These are phyloP conservation scores for Cotesia typhae DNA, from an alignment of 1,140 invertebrate species.

Conservation along the genomic window DNA sequence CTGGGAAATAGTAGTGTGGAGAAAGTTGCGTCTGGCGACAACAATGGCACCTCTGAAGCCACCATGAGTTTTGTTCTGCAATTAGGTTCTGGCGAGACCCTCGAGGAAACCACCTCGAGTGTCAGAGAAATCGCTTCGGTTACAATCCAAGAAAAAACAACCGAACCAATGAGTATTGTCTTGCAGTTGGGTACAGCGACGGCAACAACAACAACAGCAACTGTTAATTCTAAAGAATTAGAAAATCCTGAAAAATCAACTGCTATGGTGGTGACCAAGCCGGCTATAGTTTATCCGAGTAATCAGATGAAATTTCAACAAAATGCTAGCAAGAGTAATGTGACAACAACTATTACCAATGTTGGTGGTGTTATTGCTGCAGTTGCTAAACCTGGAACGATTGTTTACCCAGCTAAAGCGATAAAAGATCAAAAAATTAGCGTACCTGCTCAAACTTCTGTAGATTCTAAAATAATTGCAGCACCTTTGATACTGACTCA, in stretches of 20 bases:
- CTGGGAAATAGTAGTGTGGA: slow-evolving; percentile 22
- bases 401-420: slow-evolving; percentile 44
- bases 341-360: background rate
- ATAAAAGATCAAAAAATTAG: slow-evolving; percentile 37
- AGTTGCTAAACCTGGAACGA: slow-evolving; percentile 36
- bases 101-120: slow-evolving; percentile 33
- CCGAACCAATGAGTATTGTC: slow-evolving; percentile 16
- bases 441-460: background rate
- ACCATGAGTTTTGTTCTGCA: slow-evolving; percentile 57
- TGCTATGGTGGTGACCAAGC: slow-evolving; percentile 1
- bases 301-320: slow-evolving; percentile 14
- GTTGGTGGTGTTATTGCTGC: slow-evolving; percentile 15
- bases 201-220: background rate
- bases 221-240: background rate
- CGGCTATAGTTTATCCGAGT: slow-evolving; percentile 9
- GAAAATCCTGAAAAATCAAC: background rate
- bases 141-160: background rate
- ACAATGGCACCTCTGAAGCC: slow-evolving; percentile 45
- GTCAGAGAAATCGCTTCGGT: slow-evolving; percentile 8
- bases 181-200: background rate
- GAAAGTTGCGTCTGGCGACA: slow-evolving; percentile 24
- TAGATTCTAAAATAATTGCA: too few relatives aligned
- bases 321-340: background rate
- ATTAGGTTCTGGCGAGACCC: slow-evolving; percentile 44
- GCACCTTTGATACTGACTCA: too few relatives aligned